Conservation (phyloP, 2,888 invertebrate genomes). For the Tenthredo amoena region DNA sequence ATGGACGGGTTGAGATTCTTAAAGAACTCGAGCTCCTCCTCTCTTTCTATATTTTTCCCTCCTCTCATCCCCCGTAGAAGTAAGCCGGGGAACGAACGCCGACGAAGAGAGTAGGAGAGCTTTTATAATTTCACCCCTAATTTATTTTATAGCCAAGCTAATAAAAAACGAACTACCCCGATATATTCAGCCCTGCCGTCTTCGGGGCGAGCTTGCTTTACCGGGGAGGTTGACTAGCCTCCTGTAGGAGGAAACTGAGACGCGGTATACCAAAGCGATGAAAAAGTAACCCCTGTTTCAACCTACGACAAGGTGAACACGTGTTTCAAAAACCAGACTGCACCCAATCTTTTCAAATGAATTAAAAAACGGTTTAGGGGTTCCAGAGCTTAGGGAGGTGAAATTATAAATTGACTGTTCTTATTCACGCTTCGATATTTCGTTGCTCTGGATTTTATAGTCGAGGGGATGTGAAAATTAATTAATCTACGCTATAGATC, state of each 20-base stretch:
- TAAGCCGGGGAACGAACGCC: background rate
- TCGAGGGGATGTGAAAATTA: background rate
- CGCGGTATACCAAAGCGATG: conserved; percentile 52
- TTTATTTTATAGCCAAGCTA: conserved; percentile 66
- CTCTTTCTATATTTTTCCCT: conserved; percentile 39
- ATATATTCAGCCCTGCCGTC: conserved; percentile 32
- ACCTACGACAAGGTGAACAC: conserved; percentile 44
- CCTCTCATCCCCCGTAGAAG: conserved; percentile 1
- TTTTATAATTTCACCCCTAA: conserved; percentile 70
- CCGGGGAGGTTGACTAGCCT: background rate
- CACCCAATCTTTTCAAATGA: background rate
- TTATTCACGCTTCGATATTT: background rate
- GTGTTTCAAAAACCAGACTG: conserved; percentile 47
- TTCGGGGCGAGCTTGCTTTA: background rate
- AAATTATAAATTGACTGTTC: background rate
- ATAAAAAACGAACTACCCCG: conserved; percentile 64
- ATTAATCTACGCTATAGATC: background rate
- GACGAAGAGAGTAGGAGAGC: conserved; percentile 42
- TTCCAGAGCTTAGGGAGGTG: background rate
- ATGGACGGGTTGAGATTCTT: conserved; percentile 58
- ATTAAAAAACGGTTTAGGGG: background rate
- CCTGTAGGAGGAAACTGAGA: conserved; percentile 15
- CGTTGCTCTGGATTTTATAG: background rate
- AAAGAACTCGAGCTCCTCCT: conserved; percentile 36
- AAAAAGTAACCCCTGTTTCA: conserved; percentile 64